These are phyloP conservation scores for Phoebastria nigripes DNA, from an alignment of 2,797 vertebrate species.

Conservation along the genomic window DNA sequence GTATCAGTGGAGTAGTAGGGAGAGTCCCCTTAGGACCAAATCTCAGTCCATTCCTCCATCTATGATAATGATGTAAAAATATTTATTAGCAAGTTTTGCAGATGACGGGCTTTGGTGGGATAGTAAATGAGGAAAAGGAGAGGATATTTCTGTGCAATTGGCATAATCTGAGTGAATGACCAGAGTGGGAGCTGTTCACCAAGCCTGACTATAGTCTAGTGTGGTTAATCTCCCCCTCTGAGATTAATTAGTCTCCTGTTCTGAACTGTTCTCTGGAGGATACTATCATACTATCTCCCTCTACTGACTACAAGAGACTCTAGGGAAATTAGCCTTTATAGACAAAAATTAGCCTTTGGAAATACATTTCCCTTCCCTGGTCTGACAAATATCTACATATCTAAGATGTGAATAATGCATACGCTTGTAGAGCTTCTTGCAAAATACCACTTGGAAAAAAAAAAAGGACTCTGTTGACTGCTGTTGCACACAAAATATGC, in stretches of 20 bases:
- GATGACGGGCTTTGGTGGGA: neutral
- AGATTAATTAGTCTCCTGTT: slow-evolving; percentile 48
- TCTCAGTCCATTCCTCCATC: neutral
- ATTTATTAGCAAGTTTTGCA: neutral
- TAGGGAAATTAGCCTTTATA: slow-evolving; percentile 52
- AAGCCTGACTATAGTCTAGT: neutral
- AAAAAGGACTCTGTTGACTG: neutral
- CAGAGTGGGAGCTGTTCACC: neutral
- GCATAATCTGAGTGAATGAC: neutral
- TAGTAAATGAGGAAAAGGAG: neutral
- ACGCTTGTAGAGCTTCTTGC: neutral
- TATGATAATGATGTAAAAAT: neutral
- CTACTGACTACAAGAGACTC: neutral
- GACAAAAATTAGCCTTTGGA: slow-evolving; percentile 59
- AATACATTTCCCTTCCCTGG: neutral
- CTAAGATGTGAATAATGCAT: slow-evolving; percentile 28
- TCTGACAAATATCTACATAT: slow-evolving; percentile 48
- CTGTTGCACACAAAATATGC: neutral
- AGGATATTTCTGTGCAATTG: neutral
- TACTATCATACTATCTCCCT: neutral
- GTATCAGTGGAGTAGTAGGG: too few relatives aligned
- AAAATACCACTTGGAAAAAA: neutral
- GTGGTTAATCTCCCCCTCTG: neutral
- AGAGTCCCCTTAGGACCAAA: neutral
- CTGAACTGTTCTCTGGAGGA: neutral